phyloP scores from a whole-genome alignment of 1,140 invertebrate genomes.

The Leptopilina boulardi region DNA sequence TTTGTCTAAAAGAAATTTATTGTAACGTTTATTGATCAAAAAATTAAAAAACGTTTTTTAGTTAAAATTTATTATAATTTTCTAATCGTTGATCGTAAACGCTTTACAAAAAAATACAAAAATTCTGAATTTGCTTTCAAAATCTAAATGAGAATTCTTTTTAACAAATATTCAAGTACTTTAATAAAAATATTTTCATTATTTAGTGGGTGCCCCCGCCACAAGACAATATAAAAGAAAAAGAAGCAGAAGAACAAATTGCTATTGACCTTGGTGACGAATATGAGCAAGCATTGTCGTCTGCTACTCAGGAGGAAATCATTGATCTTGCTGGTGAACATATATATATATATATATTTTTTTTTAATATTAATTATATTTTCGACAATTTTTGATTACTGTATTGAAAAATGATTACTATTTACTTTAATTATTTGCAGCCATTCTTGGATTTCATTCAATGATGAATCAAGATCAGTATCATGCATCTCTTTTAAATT shows the following conservation, averaged over 20 bases:
- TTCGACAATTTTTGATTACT: no score
- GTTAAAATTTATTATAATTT: no score
- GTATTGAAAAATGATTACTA: no score
- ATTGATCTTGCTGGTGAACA: conserved; percentile 98
- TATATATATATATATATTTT: no score
- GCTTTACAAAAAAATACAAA: no score
- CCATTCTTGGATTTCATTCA: conserved; percentile 98
- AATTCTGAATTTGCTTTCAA: not conserved
- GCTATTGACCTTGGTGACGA: conserved; percentile 96
- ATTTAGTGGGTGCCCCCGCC: conserved; percentile 90
- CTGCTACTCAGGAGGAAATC: conserved; percentile 97
- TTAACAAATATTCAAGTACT: no score
- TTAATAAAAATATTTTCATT: conserved; percentile 40
- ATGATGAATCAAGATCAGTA: conserved; percentile 99
- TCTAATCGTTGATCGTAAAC: no score
- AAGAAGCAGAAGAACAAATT: conserved; percentile 92
- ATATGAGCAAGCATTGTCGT: conserved; percentile 93
- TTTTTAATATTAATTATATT: not conserved
- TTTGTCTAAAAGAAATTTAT: no score
- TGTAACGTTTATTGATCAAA: no score
- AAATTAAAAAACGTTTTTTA: no score
- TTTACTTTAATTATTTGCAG: conserved; percentile 77
- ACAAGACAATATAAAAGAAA: conserved; percentile 85
- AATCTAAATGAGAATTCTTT: not conserved
- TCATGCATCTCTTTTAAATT: conserved; percentile 95